Conservation (phyloP, 2,888 invertebrate species). For the Drosophila conformis region DNA sequence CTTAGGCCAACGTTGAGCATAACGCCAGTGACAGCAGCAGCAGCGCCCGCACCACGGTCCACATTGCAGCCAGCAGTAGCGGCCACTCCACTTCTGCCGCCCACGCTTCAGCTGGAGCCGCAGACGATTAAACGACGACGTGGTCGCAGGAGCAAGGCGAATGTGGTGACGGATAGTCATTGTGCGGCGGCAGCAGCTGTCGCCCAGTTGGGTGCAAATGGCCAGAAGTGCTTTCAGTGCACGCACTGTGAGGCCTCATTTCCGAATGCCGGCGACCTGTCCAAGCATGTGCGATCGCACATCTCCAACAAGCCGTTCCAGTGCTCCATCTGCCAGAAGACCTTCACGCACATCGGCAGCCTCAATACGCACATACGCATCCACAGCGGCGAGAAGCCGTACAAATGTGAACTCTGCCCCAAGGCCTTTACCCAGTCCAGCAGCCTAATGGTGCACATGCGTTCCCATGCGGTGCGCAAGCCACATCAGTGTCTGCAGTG, state of each 20-base stretch:
- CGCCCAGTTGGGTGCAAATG: slow-evolving; percentile 61
- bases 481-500: slow-evolving; percentile 84
- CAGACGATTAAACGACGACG: slow-evolving; percentile 71
- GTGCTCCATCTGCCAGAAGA: slow-evolving; percentile 84
- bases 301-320: slow-evolving; percentile 85
- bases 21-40: slow-evolving; percentile 26
- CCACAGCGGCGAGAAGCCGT: slow-evolving; percentile 85
- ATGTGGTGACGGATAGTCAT: slow-evolving; percentile 18
- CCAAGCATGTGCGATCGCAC: slow-evolving; percentile 85
- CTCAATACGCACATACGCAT: slow-evolving; percentile 85
- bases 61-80: not conserved
- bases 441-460: slow-evolving; percentile 85
- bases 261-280: slow-evolving; percentile 84
- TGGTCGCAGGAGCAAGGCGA: slow-evolving; percentile 75
- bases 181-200: slow-evolving; percentile 52
- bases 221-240: slow-evolving; percentile 83
- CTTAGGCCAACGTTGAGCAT: slow-evolving; percentile 63
- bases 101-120: slow-evolving; percentile 30
- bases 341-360: slow-evolving; percentile 85
- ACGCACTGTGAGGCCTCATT: slow-evolving; percentile 84
- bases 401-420: slow-evolving; percentile 84
- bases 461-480: slow-evolving; percentile 83
- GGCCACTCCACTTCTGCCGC: slow-evolving; percentile 3
- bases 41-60: slow-evolving; percentile 1
- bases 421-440: slow-evolving; percentile 85